These are phyloP conservation scores for Sympetrum striolatum DNA, from an alignment of 2,888 invertebrate genomes.

Conservation along the genomic window DNA sequence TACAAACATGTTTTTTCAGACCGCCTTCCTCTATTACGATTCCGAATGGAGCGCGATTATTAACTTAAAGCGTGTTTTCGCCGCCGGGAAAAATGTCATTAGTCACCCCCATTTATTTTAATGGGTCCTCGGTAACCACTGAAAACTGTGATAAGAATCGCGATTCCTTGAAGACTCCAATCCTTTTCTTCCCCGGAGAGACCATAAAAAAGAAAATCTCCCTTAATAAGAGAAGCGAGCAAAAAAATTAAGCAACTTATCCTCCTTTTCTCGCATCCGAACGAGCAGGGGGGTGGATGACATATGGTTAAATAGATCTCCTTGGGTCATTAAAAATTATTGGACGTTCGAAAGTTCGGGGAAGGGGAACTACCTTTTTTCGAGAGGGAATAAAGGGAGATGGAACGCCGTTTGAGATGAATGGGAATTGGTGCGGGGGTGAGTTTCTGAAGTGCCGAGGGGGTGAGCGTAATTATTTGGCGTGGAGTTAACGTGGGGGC, in stretches of 20 bases:
- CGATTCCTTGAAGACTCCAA: not conserved
- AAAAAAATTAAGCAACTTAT: not conserved
- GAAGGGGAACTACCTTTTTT: not conserved
- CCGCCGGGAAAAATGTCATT: not conserved
- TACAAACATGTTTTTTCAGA: not conserved
- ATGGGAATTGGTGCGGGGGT: not conserved
- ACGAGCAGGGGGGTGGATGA: constrained; percentile 4
- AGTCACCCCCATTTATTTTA: not conserved
- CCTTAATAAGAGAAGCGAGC: not conserved
- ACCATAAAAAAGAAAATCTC: not conserved
- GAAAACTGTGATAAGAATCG: not conserved
- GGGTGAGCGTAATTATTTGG: constrained; percentile 5
- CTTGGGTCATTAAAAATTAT: constrained; percentile 39
- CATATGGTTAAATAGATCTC: constrained; percentile 23
- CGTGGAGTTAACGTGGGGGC: not conserved
- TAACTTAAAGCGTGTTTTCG: not conserved
- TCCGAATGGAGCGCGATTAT: not conserved
- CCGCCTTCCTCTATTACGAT: not conserved
- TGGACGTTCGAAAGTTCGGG: not conserved
- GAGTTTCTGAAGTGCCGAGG: not conserved
- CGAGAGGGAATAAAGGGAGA: not conserved
- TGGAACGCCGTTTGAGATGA: not conserved
- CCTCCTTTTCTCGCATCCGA: not conserved
- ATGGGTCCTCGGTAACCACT: not conserved
- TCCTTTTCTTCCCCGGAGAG: not conserved